These are phyloP conservation scores for Dryadula phaetusa DNA, from an alignment of 2,888 invertebrate genomes.

Conservation along the genomic window DNA sequence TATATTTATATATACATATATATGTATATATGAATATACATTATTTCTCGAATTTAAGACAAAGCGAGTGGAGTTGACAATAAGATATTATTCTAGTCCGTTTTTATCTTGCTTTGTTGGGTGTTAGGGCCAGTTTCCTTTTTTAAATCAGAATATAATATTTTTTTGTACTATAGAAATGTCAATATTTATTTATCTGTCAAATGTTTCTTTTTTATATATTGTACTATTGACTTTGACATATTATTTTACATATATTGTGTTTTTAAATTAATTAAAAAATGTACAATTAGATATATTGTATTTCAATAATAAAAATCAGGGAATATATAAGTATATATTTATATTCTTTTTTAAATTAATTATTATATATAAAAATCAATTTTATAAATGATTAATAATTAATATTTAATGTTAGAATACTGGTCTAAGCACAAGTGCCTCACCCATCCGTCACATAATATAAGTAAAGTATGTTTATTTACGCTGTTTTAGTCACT, in stretches of 20 bases:
- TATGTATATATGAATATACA: slow-evolving; percentile 63
- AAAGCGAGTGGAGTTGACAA: slow-evolving; percentile 76
- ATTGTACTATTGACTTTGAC: background rate
- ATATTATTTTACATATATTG: background rate
- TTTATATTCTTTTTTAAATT: background rate
- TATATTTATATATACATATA: too few relatives aligned
- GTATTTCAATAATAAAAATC: slow-evolving; percentile 17
- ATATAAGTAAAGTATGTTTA: slow-evolving; percentile 44
- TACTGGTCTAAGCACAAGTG: slow-evolving; percentile 37
- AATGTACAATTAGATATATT: slow-evolving; percentile 19
- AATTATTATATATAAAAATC: slow-evolving; percentile 4
- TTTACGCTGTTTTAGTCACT: slow-evolving; percentile 68
- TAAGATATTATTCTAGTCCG: slow-evolving; percentile 79
- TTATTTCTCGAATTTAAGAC: slow-evolving; percentile 79
- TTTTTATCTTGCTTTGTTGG: slow-evolving; percentile 67
- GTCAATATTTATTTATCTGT: background rate
- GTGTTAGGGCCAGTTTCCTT: slow-evolving; percentile 44
- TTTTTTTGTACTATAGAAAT: slow-evolving; percentile 1
- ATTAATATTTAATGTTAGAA: slow-evolving; percentile 3
- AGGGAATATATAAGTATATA: slow-evolving; percentile 14
- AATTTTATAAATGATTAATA: slow-evolving; percentile 17
- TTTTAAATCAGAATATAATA: background rate
- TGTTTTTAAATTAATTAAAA: slow-evolving; percentile 10
- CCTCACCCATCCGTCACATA: slow-evolving; percentile 42
- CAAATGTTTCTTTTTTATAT: background rate